A percentile compares a stretch with the other conserved stretches of the same genome.
Conservation (phyloP, 2,113 vertebrate species). For the Todiramphus saurophagus region DNA sequence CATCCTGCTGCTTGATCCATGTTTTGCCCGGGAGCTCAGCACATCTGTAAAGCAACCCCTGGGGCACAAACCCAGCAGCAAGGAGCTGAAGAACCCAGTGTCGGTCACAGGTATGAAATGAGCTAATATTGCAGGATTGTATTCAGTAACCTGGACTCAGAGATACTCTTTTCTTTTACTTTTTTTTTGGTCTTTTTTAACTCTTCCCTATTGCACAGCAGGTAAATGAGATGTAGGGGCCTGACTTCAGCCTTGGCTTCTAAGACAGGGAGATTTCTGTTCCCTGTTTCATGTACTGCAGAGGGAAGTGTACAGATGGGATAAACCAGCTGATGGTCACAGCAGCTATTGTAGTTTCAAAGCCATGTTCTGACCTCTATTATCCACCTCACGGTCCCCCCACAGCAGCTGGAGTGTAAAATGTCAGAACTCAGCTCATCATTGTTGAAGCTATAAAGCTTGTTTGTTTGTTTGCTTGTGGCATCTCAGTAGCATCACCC, state of each 20-base stretch:
- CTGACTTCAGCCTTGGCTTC: background rate
- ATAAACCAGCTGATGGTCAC: background rate
- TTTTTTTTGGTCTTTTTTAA: background rate
- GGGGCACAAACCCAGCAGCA: background rate
- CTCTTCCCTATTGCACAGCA: background rate
- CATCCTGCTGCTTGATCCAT: background rate
- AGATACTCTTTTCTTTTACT: background rate
- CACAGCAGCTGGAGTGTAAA: background rate
- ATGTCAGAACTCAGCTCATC: background rate
- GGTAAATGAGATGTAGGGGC: background rate
- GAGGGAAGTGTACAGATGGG: background rate
- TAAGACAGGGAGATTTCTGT: background rate
- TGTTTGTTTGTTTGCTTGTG: background rate
- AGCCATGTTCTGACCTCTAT: background rate
- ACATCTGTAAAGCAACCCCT: background rate
- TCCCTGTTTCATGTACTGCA: accelerated
- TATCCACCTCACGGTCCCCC: background rate
- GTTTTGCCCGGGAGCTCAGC: background rate
- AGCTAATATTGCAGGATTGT: background rate
- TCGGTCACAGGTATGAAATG: background rate
- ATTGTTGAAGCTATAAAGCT: background rate
- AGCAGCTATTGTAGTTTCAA: background rate
- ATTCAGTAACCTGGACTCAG: background rate
- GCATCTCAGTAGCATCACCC: background rate
- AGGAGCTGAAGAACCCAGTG: accelerated